These are phyloP conservation scores for Agapetus fuscipes DNA, from an alignment of 2,888 invertebrate genomes.

Conservation along the genomic window DNA sequence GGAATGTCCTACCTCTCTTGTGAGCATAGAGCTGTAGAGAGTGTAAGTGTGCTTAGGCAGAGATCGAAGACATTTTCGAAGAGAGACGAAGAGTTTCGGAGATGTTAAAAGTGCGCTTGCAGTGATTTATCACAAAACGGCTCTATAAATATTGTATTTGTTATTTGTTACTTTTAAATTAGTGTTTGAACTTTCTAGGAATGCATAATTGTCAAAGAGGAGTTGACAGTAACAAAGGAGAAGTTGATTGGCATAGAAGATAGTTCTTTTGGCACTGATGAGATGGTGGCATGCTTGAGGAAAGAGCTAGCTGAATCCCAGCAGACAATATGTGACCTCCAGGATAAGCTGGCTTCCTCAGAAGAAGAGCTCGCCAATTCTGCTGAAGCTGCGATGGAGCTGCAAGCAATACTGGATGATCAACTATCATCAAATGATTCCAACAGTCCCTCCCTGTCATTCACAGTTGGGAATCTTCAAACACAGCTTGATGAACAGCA, in stretches of 20 bases:
- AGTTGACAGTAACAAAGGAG: conserved; percentile 46
- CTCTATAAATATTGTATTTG: no score
- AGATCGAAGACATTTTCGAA: no score
- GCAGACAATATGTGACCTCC: conserved; percentile 38
- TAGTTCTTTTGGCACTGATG: conserved; percentile 61
- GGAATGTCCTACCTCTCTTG: no score
- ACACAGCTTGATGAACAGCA: conserved; percentile 56
- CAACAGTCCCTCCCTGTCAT: conserved; percentile 46
- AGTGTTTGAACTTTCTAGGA: conserved; percentile 45
- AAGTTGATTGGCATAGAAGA: conserved; percentile 58
- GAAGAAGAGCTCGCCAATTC: conserved; percentile 73
- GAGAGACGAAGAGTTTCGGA: no score
- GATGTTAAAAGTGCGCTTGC: no score
- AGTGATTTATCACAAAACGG: no score
- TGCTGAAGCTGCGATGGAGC: conserved; percentile 35
- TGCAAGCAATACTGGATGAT: conserved; percentile 19
- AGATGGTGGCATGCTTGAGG: conserved; percentile 59
- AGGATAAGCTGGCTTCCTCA: conserved; percentile 68
- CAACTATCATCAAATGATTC: conserved; percentile 26
- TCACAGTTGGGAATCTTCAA: conserved; percentile 57
- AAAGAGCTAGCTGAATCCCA: conserved; percentile 49
- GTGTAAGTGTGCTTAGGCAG: no score
- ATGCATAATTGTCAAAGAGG: conserved; percentile 55
- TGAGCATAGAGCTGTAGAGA: no score
- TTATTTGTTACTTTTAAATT: neutral